Evolutionary conservation across 2,113 vertebrate genomes (phyloP), one percentile per base, ranked within the genome.

Genomic region (Gallinago paraguaiae): DNA sequence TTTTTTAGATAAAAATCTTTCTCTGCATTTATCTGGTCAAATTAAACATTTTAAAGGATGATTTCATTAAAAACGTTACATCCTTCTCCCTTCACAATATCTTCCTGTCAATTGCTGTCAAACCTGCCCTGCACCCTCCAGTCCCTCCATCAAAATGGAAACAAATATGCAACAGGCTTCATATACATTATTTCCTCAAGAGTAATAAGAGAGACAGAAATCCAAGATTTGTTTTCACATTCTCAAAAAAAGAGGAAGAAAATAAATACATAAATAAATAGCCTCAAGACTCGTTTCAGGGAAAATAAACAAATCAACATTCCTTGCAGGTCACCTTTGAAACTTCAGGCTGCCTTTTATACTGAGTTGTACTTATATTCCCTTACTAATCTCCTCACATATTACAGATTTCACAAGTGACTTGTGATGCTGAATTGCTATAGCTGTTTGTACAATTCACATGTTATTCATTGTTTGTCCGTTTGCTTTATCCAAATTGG

Each of bases 381-480:
- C 0, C 70, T 96, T 96, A 70, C 45, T 91, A 93, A 96, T 93
- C 96, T 95, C 84, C 93, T 96, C 93, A 96, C 84, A 95, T 89
- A 94, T 85, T 88, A 50, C 54, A 92, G 82, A 96, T 97, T 97
- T 96, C 92, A 96, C 94, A 97, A 97, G 46, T 93, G 87, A 96
- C 84, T 96, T 93, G 93, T 95, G 84, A 90, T 51, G 67, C 28
- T 82, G 94, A 95, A 96, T 95, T 95, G 89, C 78, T 79, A 16
- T 79, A 89, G 81, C 39, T 94, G 83, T 85, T 94, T 94, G 63
- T 82, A 91, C 87, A 85, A 33, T 88, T 97, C 78, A 67, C 17
- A 25, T 50, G 70, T 80, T 95, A 93, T 90, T 95, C 82, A 77
- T 57, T 95, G 86, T 95, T 89, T 95, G 84, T 79, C 61, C 3